Conservation (phyloP, 1,140 invertebrate species). For the Helicoverpa armigera region DNA sequence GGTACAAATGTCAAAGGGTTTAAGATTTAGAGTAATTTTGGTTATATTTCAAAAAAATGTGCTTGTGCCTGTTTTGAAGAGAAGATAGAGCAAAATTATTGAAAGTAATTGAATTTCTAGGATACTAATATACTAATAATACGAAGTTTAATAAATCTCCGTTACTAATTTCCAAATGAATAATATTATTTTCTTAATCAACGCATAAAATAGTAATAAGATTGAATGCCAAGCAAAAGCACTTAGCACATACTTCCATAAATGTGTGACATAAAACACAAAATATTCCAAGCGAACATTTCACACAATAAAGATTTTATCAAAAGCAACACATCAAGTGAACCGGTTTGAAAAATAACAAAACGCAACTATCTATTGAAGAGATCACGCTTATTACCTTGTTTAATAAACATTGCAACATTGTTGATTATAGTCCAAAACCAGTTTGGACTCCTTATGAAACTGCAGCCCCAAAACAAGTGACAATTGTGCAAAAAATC, state of each 20-base stretch:
- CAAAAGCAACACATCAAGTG: constrained; percentile 31
- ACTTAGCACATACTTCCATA: constrained; percentile 4
- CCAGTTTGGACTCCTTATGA: constrained; percentile 64
- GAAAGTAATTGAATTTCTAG: no score
- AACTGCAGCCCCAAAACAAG: constrained; percentile 54
- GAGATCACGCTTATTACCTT: constrained; percentile 77
- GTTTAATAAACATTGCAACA: constrained; percentile 85
- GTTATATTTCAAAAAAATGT: background rate
- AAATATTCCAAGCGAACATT: constrained; percentile 22
- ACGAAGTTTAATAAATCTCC: no score
- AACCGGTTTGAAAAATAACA: constrained; percentile 67
- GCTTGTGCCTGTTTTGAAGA: background rate
- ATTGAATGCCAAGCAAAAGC: background rate
- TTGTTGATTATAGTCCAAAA: constrained; percentile 76
- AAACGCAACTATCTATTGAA: constrained; percentile 60
- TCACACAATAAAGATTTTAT: constrained; percentile 44
- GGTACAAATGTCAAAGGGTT: constrained; percentile 10
- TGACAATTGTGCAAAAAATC: constrained; percentile 75
- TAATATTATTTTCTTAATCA: no score
- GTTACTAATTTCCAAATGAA: no score
- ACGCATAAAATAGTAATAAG: background rate
- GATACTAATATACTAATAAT: no score
- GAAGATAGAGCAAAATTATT: background rate
- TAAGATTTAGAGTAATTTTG: background rate
- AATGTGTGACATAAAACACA: constrained; percentile 7